Base-by-base conservation (phyloP, 2,797 vertebrate species). In the Enteromius fasciolatus region DNA sequence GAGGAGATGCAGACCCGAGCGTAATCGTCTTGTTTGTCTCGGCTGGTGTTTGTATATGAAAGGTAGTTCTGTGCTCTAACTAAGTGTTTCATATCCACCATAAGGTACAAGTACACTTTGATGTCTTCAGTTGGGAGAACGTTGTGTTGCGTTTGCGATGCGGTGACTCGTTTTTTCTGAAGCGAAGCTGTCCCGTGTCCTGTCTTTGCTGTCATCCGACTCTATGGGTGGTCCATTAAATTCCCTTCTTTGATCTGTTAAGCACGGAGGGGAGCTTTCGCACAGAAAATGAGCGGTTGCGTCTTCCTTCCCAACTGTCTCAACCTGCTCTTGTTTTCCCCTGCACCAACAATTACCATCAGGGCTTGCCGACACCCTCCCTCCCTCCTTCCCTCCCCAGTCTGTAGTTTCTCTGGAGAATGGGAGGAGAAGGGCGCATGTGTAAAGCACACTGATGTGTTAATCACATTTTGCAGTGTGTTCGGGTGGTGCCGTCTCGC, bases 271-370 rank as follows among this genome's bases (percentile, higher is more conserved):
- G 69, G 80, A 75, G 28, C 80, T 75, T 76, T 48, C 50, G 69
- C 50, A 33, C 31, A 66, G 76, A 86, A 87, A 87, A 88, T 84
- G 76, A 88, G 78, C 10, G 44, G 83, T 84, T 88, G 68, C 59
- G 23, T 82, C 67, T 85, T 28, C 31, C 75, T 85, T 61, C 74
- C 75, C 83, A 83, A 78, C 76, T 59, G 50, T 85, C 72, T 80
- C 79, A 85, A 76, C 85, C 87, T 81, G 83, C 76, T 82, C 82
- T 76, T 86, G 81, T 87, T 84, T 86, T 86, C 81, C 77, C 63
- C 31, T 50, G 78, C 76, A 83, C 81, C 79, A 72, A 83, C 87
- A 86, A 85, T 86, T 85, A 88, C 82, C 76, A 61, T 67, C 33
- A 20, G 46, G 70, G 72, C 76, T 79, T 84, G 67, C 67, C 54